Base-by-base conservation (phyloP, 2,113 vertebrate genomes). In the Atherinomorus stipes region DNA sequence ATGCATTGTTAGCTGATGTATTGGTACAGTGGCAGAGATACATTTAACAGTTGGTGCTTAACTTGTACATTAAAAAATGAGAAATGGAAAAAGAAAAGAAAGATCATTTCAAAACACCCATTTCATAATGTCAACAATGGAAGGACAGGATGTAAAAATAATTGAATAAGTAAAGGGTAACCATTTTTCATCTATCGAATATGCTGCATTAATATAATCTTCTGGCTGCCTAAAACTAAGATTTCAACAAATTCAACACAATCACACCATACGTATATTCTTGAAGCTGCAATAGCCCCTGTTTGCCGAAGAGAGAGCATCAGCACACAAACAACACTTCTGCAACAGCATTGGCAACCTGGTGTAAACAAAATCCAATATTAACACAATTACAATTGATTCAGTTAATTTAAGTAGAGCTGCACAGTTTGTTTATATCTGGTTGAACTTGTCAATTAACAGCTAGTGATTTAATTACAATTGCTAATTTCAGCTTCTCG, bases 261-360 rank as follows among this genome's bases (percentile, higher is more conserved):
- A 26, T 59, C 23, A 49, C 52, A 58, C 26, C 16, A 1, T n/a
- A 72, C 45, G 50, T 13, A 67, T 11, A 71, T 37, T 84, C 49
- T 57, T 31, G 58, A 67, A 79, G 64, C 49, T 76, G 16, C 10
- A 7, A 45, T 47, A 58, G 61, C 71, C 54, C 44, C n/a, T 5
- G 37, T 47, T 79, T 51, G 8, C 60, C 42, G 0, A 11, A 71
- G 19, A 73, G 23, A 15, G 61, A 66, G 47, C 7, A 10, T 51
- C 40, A 61, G 18, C 26, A 71, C 65, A 61, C 21, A 13, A 7
- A 47, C 62, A 74, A 52, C 37, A 38, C 57, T 34, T n/a, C 22
- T 50, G 58, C 0, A 64, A 15, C 31, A 22, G 7, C 16, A 4
- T 45, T 60, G 9, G 37, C 26, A 40, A 44, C 60, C 53, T 5